phyloP scores from a whole-genome alignment of 2,113 vertebrate species.

The Lynx canadensis region DNA sequence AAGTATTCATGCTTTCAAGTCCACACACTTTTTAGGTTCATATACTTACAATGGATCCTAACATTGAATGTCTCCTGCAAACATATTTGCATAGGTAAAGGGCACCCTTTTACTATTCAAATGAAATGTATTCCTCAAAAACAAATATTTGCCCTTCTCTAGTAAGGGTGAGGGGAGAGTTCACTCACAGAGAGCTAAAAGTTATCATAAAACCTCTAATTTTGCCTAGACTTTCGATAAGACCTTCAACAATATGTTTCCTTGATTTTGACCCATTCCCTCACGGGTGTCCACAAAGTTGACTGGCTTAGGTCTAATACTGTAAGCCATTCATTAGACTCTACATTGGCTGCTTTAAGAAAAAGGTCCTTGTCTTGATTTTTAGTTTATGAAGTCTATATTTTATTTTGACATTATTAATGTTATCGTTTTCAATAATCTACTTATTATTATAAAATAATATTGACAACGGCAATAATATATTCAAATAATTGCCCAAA shows the following conservation, averaged over 20 bases:
- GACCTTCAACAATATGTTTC: neutral
- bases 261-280: neutral
- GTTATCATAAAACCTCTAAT: neutral
- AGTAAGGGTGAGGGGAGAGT: neutral
- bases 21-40: neutral
- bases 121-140: neutral
- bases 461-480: neutral
- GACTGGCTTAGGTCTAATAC: neutral
- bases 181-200: neutral
- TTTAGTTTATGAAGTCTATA: neutral
- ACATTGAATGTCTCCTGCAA: neutral
- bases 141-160: neutral
- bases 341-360: neutral
- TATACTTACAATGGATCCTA: neutral
- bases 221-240: neutral
- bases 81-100: neutral
- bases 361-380: neutral
- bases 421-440: neutral
- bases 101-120: neutral
- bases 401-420: neutral
- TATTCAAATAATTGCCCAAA: neutral
- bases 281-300: neutral
- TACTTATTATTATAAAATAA: neutral
- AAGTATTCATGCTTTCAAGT: neutral
- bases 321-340: neutral